Evolutionary conservation across 2,113 vertebrate genomes (phyloP).

Genomic region (Sardina pilchardus): DNA sequence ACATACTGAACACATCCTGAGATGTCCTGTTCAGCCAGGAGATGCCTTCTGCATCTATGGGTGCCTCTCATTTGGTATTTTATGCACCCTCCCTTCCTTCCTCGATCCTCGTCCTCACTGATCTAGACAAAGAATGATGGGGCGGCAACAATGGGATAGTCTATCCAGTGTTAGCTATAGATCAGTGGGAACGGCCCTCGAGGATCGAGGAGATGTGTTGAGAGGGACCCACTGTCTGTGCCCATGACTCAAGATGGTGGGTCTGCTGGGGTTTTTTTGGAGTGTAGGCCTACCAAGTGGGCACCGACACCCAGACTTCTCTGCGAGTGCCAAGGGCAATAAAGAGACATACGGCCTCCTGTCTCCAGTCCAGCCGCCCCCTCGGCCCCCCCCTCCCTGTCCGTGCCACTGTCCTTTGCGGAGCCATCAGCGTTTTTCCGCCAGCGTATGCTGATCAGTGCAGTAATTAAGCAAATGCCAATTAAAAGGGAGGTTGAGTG

Average conservation of each 20-base stretch:
- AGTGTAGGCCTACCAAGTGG: neutral
- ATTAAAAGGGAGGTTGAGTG: neutral
- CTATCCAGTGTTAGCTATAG: too few relatives aligned
- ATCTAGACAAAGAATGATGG: too few relatives aligned
- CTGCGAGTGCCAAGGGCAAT: neutral
- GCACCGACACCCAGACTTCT: neutral
- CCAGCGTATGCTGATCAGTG: conserved; percentile 18
- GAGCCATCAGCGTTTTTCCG: neutral
- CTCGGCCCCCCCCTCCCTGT: neutral
- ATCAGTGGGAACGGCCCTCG: too few relatives aligned
- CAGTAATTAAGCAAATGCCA: conserved; percentile 14
- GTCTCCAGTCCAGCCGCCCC: neutral
- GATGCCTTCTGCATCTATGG: neutral
- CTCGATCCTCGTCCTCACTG: too few relatives aligned
- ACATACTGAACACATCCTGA: neutral
- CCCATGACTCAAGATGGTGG: too few relatives aligned
- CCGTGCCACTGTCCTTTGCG: neutral
- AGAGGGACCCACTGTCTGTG: neutral
- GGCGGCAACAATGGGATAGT: too few relatives aligned
- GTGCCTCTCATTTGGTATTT: too few relatives aligned
- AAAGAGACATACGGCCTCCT: neutral
- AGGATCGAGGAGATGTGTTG: too few relatives aligned
- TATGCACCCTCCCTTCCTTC: too few relatives aligned
- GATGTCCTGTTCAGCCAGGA: too few relatives aligned
- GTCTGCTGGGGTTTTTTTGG: neutral